phyloP scores from a whole-genome alignment of 2,113 vertebrate genomes.

The Atlantisia rogersi region DNA sequence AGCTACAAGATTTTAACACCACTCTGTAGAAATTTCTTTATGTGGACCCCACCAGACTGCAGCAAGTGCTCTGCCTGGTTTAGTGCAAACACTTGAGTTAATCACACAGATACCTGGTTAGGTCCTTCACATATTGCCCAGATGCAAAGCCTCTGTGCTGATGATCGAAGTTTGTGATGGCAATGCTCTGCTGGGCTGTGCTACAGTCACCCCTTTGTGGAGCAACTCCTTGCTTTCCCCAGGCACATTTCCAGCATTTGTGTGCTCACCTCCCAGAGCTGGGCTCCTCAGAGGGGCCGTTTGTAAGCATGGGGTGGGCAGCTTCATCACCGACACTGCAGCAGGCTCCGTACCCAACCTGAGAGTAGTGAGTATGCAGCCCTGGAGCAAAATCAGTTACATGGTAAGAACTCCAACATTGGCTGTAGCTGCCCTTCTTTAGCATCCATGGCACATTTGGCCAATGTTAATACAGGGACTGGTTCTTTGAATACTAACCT shows the following conservation, averaged over 20 bases:
- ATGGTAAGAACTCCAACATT: background rate
- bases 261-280: background rate
- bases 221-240: background rate
- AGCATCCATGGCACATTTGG: background rate
- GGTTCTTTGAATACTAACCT: background rate
- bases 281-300: background rate
- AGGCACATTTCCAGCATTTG: background rate
- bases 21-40: background rate
- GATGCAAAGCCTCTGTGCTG: background rate
- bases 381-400: background rate
- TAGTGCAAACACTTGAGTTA: background rate
- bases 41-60: background rate
- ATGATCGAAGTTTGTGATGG: background rate
- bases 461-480: background rate
- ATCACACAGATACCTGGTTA: background rate
- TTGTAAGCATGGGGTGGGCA: background rate
- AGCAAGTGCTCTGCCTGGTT: background rate
- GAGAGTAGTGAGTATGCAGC: rapidly evolving
- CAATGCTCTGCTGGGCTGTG: background rate
- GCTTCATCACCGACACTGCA: background rate
- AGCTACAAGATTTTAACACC: background rate
- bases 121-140: background rate
- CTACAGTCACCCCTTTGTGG: background rate
- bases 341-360: background rate
- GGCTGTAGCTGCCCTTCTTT: background rate